These are phyloP conservation scores for Aphis gossypii DNA, from an alignment of 1,140 invertebrate species.

Conservation along the genomic window DNA sequence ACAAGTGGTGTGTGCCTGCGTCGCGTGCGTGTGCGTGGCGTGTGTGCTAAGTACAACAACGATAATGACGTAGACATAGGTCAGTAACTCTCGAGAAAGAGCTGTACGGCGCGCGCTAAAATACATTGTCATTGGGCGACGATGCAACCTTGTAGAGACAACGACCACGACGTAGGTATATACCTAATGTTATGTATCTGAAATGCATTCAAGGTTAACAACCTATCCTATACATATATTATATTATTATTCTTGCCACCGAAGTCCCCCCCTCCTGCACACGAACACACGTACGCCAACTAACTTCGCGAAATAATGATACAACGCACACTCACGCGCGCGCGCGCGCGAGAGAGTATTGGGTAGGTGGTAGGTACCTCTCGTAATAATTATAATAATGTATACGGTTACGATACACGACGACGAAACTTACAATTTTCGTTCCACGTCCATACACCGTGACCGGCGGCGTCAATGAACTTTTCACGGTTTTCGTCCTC, in stretches of 20 bases:
- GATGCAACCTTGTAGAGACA: conserved; percentile 31
- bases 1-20: not conserved
- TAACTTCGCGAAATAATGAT: not conserved
- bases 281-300: not conserved
- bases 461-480: not conserved
- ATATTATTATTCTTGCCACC: not conserved
- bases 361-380: not conserved
- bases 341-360: not conserved
- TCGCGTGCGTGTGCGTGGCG: not conserved
- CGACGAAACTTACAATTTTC: not conserved
- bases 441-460: not conserved
- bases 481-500: not conserved
- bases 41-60: not conserved
- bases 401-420: not conserved
- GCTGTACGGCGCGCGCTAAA: not conserved
- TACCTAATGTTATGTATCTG: not conserved
- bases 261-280: too few relatives aligned
- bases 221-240: not conserved
- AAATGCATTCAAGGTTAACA: conserved; percentile 48
- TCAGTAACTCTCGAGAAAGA: conserved; percentile 41
- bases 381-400: not conserved
- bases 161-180: not conserved
- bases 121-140: conserved; percentile 42
- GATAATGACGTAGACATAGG: conserved; percentile 35
- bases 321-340: not conserved